Conservation (phyloP, 2,113 vertebrate genomes). For the Toxotes jaculatrix region DNA sequence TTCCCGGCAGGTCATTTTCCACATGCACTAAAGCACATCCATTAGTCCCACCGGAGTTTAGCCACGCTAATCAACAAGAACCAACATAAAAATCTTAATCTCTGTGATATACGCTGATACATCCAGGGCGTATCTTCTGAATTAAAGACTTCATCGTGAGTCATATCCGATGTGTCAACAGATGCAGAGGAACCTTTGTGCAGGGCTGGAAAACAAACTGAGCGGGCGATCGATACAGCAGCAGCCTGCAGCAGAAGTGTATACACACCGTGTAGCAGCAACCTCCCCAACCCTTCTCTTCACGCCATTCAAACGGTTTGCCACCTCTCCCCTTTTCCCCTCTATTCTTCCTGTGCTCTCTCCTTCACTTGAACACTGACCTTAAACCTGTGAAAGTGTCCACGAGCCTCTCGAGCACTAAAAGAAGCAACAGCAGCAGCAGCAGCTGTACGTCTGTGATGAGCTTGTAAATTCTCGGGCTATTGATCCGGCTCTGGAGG, state of each 20-base stretch:
- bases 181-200: constrained; percentile 22
- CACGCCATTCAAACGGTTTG: constrained; percentile 2
- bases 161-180: constrained; percentile 17
- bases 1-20: constrained; percentile 27
- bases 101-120: background rate
- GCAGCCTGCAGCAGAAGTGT: constrained; percentile 11
- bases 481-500: constrained; percentile 48
- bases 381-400: constrained; percentile 30
- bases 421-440: background rate
- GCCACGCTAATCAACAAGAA: constrained; percentile 7
- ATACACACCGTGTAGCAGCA: background rate
- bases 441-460: constrained; percentile 29
- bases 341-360: background rate
- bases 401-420: constrained; percentile 23
- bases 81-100: background rate
- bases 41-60: background rate
- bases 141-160: background rate
- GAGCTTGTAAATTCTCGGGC: constrained; percentile 45
- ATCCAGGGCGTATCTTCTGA: background rate
- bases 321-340: background rate
- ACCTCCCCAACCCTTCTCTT: constrained; percentile 8
- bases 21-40: constrained; percentile 22
- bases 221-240: constrained; percentile 40
- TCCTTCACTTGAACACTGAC: constrained; percentile 31
- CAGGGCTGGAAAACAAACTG: constrained; percentile 16